These are phyloP conservation scores for Crotalus tigris DNA, from an alignment of 2,113 vertebrate species.

Conservation along the genomic window DNA sequence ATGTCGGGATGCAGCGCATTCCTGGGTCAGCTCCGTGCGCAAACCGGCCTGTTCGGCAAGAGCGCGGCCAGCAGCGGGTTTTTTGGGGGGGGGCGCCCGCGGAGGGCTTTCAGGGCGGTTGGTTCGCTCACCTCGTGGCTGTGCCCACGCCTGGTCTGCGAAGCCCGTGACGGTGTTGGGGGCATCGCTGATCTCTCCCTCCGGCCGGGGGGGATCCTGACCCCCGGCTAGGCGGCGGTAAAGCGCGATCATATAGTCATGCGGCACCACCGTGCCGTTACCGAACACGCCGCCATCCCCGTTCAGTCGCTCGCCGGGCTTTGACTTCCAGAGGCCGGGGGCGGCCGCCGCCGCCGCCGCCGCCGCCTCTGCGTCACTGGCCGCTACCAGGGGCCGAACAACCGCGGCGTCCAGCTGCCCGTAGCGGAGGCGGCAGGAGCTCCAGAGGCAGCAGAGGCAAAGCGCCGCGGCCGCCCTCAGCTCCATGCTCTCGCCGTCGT, in stretches of 20 bases:
- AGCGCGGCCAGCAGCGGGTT: neutral
- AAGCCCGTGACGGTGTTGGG: slow-evolving; percentile 84
- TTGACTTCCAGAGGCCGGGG: neutral
- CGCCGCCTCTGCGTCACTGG: slow-evolving; percentile 29
- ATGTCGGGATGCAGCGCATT: neutral
- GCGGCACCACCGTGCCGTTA: slow-evolving; percentile 74
- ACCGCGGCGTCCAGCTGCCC: slow-evolving; percentile 48
- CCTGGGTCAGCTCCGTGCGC: neutral
- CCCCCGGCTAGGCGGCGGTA: slow-evolving; percentile 71
- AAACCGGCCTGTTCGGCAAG: neutral
- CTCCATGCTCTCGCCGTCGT: slow-evolving; percentile 60
- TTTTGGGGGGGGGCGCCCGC: neutral
- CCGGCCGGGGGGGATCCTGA: neutral
- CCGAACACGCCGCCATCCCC: slow-evolving; percentile 23
- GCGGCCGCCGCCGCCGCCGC: slow-evolving; percentile 16
- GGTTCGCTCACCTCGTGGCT: slow-evolving; percentile 54
- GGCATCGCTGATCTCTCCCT: neutral
- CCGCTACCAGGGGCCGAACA: slow-evolving; percentile 20
- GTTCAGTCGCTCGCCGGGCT: neutral
- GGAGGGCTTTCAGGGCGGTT: neutral
- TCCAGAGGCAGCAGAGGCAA: slow-evolving; percentile 57
- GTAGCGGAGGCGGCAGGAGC: slow-evolving; percentile 55
- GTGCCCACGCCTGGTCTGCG: slow-evolving; percentile 72
- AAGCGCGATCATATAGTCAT: slow-evolving; percentile 82
- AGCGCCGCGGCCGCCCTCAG: slow-evolving; percentile 63